Evolutionary conservation across 2,888 invertebrate genomes (phyloP), one percentile per base, ranked within the genome.

Genomic region (Tetropium fuscum): DNA sequence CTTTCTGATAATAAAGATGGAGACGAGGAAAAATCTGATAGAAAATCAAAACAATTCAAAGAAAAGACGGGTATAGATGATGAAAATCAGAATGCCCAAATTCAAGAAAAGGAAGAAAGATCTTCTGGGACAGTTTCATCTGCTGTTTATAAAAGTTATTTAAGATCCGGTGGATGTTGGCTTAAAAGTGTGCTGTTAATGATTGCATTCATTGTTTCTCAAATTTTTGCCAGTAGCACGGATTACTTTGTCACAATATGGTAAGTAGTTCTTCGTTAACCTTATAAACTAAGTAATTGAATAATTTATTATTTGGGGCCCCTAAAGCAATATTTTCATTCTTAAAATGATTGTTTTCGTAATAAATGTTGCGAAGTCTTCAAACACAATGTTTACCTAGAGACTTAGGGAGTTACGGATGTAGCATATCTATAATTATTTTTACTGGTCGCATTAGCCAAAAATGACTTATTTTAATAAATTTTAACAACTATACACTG

Each of bases 211-310:
- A 68, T 89, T 13, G 62, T 88, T 0, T 86, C 92, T 0, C 94
- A 94, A 81, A 70, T 86, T 3, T 80, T 90, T 30, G 91, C 90
- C 1, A 93, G 92, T 6, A 86, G 87, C 3, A 87, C 90, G 0
- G 94, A 94, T 78, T 93, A 88, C 82, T 94, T 92, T 84, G 86
- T 93, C 4, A 87, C 90, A 3, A 88, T 86, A 74, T 94, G 93
- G 93, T 89, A 71, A 82, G 81, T 74, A 22, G 36, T 8, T 36
- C 10, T 13, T 25, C 1, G 6, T 34, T 13, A 13, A 6, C 7
- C 6, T 6, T 15, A 7, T 7, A 34, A 7, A 6, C 7, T 3
- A 27, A 27, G 7, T 27, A 3, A 30, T 3, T 10, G 3, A 30
- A 2, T 5, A 34, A 34, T 7, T 13, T 1, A 0, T 6, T 30